Conservation (phyloP, 2,888 invertebrate species). For the Xestia xanthographa region DNA sequence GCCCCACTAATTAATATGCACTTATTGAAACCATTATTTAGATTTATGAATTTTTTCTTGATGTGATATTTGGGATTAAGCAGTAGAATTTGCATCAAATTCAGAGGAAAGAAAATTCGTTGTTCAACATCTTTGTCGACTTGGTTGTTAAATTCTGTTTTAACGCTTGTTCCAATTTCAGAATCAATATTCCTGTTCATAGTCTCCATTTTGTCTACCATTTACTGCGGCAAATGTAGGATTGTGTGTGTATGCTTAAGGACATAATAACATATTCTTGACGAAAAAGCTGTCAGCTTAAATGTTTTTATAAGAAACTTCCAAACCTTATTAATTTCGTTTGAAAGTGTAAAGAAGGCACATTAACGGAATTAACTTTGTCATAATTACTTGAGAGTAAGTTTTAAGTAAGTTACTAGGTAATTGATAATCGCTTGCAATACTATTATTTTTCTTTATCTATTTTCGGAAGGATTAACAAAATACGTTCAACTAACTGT, state of each 20-base stretch:
- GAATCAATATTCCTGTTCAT: background rate
- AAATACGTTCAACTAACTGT: too few species aligned
- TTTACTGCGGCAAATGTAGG: too few species aligned
- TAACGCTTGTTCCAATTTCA: background rate
- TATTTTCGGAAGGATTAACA: too few species aligned
- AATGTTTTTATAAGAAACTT: too few species aligned
- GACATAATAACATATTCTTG: background rate
- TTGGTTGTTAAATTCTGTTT: background rate
- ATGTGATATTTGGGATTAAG: background rate
- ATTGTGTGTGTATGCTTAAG: background rate
- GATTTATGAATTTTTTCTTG: conserved; percentile 6
- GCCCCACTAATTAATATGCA: conserved; percentile 2
- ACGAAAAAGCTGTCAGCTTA: background rate
- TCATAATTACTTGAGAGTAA: too few species aligned
- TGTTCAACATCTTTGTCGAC: background rate
- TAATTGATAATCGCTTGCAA: too few species aligned
- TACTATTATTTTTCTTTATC: too few species aligned
- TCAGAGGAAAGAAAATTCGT: background rate
- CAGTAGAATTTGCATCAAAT: too few species aligned
- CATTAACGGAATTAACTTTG: too few species aligned
- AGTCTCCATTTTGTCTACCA: background rate
- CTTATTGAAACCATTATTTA: conserved; percentile 13
- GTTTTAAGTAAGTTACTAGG: too few species aligned
- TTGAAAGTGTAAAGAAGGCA: too few species aligned
- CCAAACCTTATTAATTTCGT: too few species aligned